Evolutionary conservation across 2,888 invertebrate species (phyloP).

Genomic region (Philopedon plagiatum): DNA sequence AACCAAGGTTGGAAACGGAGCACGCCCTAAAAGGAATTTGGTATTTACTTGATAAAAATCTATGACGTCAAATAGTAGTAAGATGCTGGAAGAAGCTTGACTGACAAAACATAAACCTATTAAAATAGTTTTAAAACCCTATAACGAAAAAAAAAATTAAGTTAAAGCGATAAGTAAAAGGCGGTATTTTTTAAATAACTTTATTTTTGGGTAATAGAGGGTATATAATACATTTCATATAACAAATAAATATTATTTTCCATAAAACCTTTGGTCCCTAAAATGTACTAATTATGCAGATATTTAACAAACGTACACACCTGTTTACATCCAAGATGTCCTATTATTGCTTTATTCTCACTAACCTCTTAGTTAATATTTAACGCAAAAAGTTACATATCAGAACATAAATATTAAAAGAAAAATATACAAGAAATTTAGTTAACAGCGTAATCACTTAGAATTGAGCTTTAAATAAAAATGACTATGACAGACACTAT

Average conservation of each 20-base stretch:
- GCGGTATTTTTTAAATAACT: slow-evolving; percentile 23
- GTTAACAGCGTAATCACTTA: slow-evolving; percentile 49
- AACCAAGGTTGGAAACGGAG: too few relatives aligned
- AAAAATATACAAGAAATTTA: slow-evolving; percentile 39
- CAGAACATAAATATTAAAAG: slow-evolving; percentile 44
- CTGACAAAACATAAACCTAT: too few relatives aligned
- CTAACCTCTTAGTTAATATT: slow-evolving; percentile 14
- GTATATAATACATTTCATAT: slow-evolving; percentile 49
- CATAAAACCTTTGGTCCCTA: slow-evolving; percentile 68
- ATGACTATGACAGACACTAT: slow-evolving; percentile 55
- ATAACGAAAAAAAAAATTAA: too few relatives aligned
- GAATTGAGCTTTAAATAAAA: slow-evolving; percentile 56
- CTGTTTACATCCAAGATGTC: slow-evolving; percentile 13
- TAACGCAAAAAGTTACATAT: not conserved
- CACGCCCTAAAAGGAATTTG: too few relatives aligned
- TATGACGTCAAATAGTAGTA: too few relatives aligned
- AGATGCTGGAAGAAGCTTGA: too few relatives aligned
- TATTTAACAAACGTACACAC: slow-evolving; percentile 22
- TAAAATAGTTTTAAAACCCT: too few relatives aligned
- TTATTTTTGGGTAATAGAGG: slow-evolving; percentile 41
- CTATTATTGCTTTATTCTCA: slow-evolving; percentile 22
- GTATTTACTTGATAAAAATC: too few relatives aligned
- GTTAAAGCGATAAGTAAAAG: not conserved
- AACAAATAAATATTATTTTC: slow-evolving; percentile 66
- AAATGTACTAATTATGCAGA: slow-evolving; percentile 53